Evolutionary conservation across 2,113 vertebrate species (phyloP).

Genomic region (Tretioscincus oriximinensis): DNA sequence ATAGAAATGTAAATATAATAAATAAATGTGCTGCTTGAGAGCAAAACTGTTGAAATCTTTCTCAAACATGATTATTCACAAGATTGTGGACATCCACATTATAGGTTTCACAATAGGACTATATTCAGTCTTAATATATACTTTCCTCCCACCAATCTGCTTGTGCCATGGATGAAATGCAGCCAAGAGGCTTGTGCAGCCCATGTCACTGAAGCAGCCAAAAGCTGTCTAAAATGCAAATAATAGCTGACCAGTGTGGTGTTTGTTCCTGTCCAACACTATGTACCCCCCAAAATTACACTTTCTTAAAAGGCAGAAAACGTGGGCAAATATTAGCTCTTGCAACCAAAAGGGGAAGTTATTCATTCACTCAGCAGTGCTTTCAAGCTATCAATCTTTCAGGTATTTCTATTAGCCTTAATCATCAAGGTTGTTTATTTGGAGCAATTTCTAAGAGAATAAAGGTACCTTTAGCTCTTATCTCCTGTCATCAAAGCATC

Average conservation of each 20-base stretch:
- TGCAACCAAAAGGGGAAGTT: conserved; percentile 76
- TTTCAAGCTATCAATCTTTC: conserved; percentile 80
- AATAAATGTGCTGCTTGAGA: conserved; percentile 43
- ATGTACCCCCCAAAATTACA: conserved; percentile 54
- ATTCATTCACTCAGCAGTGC: conserved; percentile 76
- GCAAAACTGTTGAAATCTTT: conserved; percentile 57
- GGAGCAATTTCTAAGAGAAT: conserved; percentile 81
- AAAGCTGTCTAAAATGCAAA: conserved; percentile 72
- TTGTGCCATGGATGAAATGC: conserved; percentile 56
- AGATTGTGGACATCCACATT: conserved; percentile 39
- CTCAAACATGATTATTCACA: too few species aligned
- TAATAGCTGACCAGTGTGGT: conserved; percentile 67
- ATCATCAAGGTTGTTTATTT: conserved; percentile 82
- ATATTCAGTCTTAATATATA: conserved; percentile 42
- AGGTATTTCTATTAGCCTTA: conserved; percentile 82
- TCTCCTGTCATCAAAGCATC: conserved; percentile 83
- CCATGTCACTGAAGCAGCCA: conserved; percentile 51
- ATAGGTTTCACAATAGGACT: conserved; percentile 50
- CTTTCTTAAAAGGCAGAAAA: conserved; percentile 74
- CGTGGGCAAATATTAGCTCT: conserved; percentile 81
- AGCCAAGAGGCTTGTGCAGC: conserved; percentile 39
- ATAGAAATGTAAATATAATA: too few species aligned
- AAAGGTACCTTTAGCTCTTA: conserved; percentile 81
- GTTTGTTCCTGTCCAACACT: conserved; percentile 78
- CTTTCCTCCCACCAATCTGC: conserved; percentile 34